Evolutionary conservation across 1,140 invertebrate genomes (phyloP).

Genomic region (silkworm (Bombyx mori)): ASM3026992v2 NC_085111.1:10085001-10085500

Average conservation of each 20-base stretch:
- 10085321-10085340: constrained; percentile 98
- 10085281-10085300: constrained; percentile 96
- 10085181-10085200: constrained; percentile 82
- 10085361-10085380: constrained; percentile 97
- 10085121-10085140: constrained; percentile 7
- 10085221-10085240: constrained; percentile 98
- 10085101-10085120: constrained; percentile 89
- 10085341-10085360: constrained; percentile 98
- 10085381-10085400: constrained; percentile 29
- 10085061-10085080: constrained; percentile 88
- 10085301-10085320: constrained; percentile 97
- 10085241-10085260: constrained; percentile 99
- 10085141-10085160: neutral
- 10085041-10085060: constrained; percentile 94
- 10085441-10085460: too few species aligned
- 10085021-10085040: constrained; percentile 94
- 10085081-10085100: constrained; percentile 94
- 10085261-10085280: constrained; percentile 99
- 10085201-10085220: constrained; percentile 99
- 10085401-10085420: neutral
- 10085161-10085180: constrained; percentile 1
- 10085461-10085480: too few species aligned
- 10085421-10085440: too few species aligned
- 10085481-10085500: too few species aligned
- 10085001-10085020: constrained; percentile 92